Evolutionary conservation across 2,888 invertebrate genomes (phyloP), one percentile per base, ranked within the genome.

Genomic region (Lithophane leautieri): DNA sequence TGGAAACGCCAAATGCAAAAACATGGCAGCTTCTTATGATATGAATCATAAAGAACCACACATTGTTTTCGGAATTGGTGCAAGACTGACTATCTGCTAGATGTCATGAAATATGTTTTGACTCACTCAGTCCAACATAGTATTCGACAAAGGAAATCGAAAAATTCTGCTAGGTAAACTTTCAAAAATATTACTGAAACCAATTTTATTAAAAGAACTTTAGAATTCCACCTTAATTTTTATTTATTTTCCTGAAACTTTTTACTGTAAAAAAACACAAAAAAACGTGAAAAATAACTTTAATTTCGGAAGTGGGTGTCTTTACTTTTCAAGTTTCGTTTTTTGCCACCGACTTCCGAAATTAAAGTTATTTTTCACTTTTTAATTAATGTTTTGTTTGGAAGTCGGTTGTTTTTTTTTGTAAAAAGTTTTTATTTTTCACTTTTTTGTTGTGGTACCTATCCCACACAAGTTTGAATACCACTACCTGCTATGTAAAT

Each of bases 61-160:
- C 73, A 69, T 65, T 70, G 67, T 85, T 85, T 77, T 54, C 22
- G 28, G 85, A 82, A 83, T 50, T 66, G 40, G 28, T 71, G 56
- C 25, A 70, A 63, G 56, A 73, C n/a, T 70, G 54, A 34, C n/a
- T 65, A 66, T 73, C 68, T 73, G 52, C 66, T 76, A 44, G 60
- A 61, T 75, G 62, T 66, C 74, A 60, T 62, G 42, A 58, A 66
- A 62, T 58, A 56, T 25, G 42, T 66, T 71, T 66, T 81, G 73
- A 81, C 47, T 79, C 69, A 79, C 28, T n/a, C 42, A 61, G 42
- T 16, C 28, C 9, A 34, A 50, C 25, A 34, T 47, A 54, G 28
- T 22, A 58, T 19, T 50, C 34, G 62, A 62, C 82, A 67, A 75
- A 75, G 34, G 16, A 66, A 60, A 73, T 28, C 54, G 1, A 34